Base-by-base conservation (phyloP, 1,140 invertebrate species). In the Reticulitermes speratus region DNA sequence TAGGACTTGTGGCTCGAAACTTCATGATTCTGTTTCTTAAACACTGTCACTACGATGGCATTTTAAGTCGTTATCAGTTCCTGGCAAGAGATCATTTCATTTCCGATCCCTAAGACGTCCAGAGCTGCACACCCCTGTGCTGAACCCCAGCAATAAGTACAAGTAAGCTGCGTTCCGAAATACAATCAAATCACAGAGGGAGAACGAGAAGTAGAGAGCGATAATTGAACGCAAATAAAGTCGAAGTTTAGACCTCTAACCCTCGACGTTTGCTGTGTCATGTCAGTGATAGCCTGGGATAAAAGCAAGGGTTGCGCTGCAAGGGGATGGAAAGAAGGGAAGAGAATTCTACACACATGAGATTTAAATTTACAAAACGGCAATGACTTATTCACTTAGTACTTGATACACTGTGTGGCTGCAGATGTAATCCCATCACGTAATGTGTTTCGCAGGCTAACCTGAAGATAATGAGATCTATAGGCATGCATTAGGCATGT, bases 211-310 rank as follows among this genome's bases (percentile, higher is more conserved):
- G 52, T 16, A 21, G 65, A 75, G 65, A 75, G 65, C 65, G 65
- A 75, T 75, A 75, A 75, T 75, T 75, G 65, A 75, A 75, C 65
- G 65, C 65, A 75, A 75, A 75, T 75, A 75, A 75, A 75, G 65
- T 75, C 65, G 65, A 75, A 75, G n/a, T 75, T 75, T 75, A 75
- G 65, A 75, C 65, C 65, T 75, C 65, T 75, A 75, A 75, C 25
- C 65, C 65, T 25, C n/a, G 16, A 21, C 25, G 65, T 75, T 75
- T 30, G 65, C 65, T 25, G n/a, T 75, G 65, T 75, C 65, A 75
- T 75, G 65, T 75, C 65, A 75, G 65, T 30, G 65, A 75, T 75
- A 75, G 65, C 52, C 19, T 12, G 52, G 52, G 52, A 55, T 55
- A 21, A 55, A 55, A 5, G 52, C 65, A 75, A 75, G 65, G 65